Evolutionary conservation across 2,797 vertebrate species (phyloP), one percentile per base, ranked within the genome.

Genomic region (Sebastes umbrosus): DNA sequence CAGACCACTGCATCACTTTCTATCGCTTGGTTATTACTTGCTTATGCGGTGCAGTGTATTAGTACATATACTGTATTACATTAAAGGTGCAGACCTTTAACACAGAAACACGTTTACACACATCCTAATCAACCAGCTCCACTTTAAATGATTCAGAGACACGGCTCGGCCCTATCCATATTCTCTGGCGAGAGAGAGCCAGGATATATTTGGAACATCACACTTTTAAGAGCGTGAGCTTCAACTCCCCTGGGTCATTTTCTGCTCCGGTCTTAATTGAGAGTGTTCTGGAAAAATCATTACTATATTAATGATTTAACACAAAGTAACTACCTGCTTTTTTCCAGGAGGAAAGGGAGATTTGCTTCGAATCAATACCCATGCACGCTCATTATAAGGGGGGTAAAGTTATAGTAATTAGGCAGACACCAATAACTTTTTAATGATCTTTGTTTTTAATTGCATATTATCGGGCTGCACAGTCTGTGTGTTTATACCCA

Each of bases 241-340:
- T 85, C 80, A 85, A 86, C 85, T 96, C 95, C 94, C 94, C 82
- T 85, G 94, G 93, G 94, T 94, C 93, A 94, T 96, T 96, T 96
- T 94, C 93, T 94, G 93, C 91, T 94, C 93, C 88, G 92, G 90
- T 95, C 94, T 96, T 96, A 96, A 96, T 96, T 96, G 94, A 96
- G 94, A 95, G 95, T 95, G 94, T 96, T 96, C 94, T 95, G 94
- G 93, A 95, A 95, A 96, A 96, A 96, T 96, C 95, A 96, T 96
- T 96, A 96, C 94, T 93, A 96, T 96, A 96, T 96, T 96, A 96
- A 96, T 96, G 96, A 96, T 96, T 96, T 95, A 96, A 95, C 95
- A 96, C 95, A 95, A 94, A 96, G 95, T 96, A 96, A 96, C 95
- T 95, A 96, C 95, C 96, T 95, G 94, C 92, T 94, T 94, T 95